Evolutionary conservation across 1,140 invertebrate species (phyloP).

Genomic region (Lordiphosa stackelbergi): DNA sequence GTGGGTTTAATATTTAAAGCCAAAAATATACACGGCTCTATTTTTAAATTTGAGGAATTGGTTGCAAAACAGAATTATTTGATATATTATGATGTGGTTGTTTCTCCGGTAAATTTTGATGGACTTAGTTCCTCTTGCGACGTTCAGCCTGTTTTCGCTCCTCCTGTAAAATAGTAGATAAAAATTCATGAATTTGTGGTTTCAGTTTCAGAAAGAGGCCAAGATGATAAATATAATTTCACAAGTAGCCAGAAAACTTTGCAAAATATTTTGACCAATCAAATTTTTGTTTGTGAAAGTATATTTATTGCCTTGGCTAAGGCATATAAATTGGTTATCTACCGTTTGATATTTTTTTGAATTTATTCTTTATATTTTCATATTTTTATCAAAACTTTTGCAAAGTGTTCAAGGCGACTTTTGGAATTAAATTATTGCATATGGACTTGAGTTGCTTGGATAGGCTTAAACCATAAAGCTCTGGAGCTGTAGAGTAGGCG

Average conservation of each 20-base stretch:
- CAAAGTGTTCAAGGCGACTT: conserved; percentile 37
- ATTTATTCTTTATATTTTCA: conserved; percentile 10
- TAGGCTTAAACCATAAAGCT: conserved; percentile 56
- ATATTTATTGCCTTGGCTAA: conserved; percentile 60
- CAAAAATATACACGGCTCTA: conserved; percentile 34
- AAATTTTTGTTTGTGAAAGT: conserved; percentile 55
- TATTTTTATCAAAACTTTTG: conserved; percentile 24
- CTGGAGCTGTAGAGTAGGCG: conserved; percentile 55
- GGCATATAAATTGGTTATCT: conserved; percentile 20
- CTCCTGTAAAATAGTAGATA: conserved; percentile 54
- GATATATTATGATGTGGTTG: not conserved
- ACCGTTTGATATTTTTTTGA: conserved; percentile 27
- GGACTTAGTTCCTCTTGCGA: conserved; percentile 57
- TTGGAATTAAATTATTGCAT: not conserved
- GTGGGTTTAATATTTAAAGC: conserved; percentile 30
- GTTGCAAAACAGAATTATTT: conserved; percentile 7
- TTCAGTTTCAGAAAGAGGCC: not conserved
- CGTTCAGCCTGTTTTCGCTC: conserved; percentile 69
- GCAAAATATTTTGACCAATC: conserved; percentile 25
- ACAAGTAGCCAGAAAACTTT: conserved; percentile 46
- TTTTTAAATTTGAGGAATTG: conserved; percentile 2
- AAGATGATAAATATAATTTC: conserved; percentile 65
- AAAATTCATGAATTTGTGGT: not conserved
- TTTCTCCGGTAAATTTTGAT: conserved; percentile 4
- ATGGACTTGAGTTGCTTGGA: conserved; percentile 9